Percentiles rank a stretch among this genome's conserved stretches.
These are phyloP conservation scores for Gopherus evgoodei DNA, from an alignment of 2,113 vertebrate genomes.

Conservation along the genomic window DNA sequence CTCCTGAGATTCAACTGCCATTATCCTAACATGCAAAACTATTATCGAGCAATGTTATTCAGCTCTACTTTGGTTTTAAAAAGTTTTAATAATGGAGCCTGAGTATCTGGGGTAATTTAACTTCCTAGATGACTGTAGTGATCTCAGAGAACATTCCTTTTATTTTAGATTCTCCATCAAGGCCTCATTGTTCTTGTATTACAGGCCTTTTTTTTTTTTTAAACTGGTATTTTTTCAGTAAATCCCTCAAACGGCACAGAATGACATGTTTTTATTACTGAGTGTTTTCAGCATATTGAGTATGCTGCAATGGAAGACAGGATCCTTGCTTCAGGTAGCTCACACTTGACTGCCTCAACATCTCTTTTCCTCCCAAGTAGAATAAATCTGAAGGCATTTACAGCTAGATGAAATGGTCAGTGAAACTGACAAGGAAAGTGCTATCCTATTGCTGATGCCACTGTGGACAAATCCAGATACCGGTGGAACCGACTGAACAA, in stretches of 20 bases:
- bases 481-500: neutral
- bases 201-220: neutral
- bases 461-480: neutral
- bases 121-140: neutral
- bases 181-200: neutral
- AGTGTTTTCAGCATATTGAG: neutral
- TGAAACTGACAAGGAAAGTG: neutral
- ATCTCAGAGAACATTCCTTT: neutral
- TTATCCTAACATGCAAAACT: neutral
- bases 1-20: rapidly evolving
- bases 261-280: neutral
- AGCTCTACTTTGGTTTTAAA: neutral
- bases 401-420: neutral
- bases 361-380: neutral
- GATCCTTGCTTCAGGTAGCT: neutral
- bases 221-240: neutral
- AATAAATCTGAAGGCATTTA: neutral
- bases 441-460: neutral
- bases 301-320: neutral
- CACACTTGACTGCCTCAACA: neutral
- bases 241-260: neutral
- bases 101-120: neutral
- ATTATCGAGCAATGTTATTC: neutral
- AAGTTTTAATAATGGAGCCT: neutral
- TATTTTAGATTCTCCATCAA: neutral